A percentile compares a stretch with the other conserved stretches of the same genome.
phyloP scores from a whole-genome alignment of 2,888 invertebrate genomes.

The Metallyticus violacea region DNA sequence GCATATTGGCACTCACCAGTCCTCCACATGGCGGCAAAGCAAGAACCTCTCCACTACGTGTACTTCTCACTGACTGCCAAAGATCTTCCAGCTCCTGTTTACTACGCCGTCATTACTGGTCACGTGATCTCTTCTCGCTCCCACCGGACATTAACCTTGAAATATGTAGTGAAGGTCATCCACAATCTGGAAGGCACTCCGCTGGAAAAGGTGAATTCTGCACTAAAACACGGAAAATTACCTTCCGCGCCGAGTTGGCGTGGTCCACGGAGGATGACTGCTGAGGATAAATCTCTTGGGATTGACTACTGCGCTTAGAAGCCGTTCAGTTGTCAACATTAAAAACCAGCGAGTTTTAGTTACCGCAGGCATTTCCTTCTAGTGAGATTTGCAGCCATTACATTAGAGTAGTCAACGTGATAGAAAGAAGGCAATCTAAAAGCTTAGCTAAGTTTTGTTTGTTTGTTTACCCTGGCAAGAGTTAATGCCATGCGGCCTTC shows the following conservation, averaged over 20 bases:
- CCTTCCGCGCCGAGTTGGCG: no score
- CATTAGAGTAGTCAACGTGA: no score
- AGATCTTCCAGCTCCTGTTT: background rate
- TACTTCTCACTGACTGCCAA: background rate
- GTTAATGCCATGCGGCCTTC: no score
- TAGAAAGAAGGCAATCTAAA: no score
- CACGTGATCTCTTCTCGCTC: background rate
- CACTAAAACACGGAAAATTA: background rate
- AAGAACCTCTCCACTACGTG: background rate
- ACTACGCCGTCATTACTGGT: background rate
- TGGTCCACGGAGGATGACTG: background rate
- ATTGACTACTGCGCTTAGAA: no score
- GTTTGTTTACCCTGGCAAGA: no score
- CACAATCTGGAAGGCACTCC: background rate
- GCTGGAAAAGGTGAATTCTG: background rate
- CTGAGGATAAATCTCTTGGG: no score
- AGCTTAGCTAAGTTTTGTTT: no score
- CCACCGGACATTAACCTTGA: constrained; percentile 11
- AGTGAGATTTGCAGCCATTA: no score
- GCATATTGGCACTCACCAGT: background rate
- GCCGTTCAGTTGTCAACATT: no score
- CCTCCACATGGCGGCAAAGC: background rate
- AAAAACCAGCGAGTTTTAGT: no score
- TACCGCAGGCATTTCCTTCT: no score
- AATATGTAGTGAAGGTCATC: constrained; percentile 3